phyloP scores from a whole-genome alignment of 2,113 vertebrate species.

The Mesocricetus auratus region DNA sequence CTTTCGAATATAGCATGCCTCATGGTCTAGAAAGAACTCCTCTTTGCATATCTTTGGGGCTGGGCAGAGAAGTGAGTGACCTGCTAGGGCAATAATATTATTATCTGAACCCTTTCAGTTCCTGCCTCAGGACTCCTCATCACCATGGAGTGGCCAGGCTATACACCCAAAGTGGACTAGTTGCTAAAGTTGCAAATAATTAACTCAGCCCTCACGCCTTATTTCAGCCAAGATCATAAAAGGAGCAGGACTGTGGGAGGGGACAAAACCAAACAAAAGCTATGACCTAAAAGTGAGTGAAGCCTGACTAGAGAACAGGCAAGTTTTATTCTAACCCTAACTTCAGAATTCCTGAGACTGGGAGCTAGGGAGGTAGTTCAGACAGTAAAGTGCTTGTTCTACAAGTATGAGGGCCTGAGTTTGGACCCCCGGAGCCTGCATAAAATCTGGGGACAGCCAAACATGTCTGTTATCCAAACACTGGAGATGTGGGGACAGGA shows the following conservation, averaged over 20 bases:
- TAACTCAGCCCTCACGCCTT: not conserved
- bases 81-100: not conserved
- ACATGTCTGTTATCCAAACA: not conserved
- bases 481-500: not conserved
- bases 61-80: not conserved
- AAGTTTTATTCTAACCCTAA: not conserved
- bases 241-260: not conserved
- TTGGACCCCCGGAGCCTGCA: not conserved
- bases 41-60: conserved; percentile 19
- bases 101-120: not conserved
- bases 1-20: not conserved
- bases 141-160: not conserved
- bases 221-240: not conserved
- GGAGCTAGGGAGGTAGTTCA: not conserved
- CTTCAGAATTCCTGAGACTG: not conserved
- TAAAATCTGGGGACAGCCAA: not conserved
- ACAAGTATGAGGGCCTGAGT: not conserved
- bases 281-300: not conserved
- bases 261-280: not conserved
- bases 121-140: not conserved
- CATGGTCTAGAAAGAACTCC: conserved; percentile 40
- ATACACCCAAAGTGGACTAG: not conserved
- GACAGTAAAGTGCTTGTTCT: not conserved
- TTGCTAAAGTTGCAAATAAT: not conserved
- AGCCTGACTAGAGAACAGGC: not conserved